Evolutionary conservation across 2,888 invertebrate species (phyloP), one percentile per base, ranked within the genome.

Genomic region (Gasteruption jaculator): DNA sequence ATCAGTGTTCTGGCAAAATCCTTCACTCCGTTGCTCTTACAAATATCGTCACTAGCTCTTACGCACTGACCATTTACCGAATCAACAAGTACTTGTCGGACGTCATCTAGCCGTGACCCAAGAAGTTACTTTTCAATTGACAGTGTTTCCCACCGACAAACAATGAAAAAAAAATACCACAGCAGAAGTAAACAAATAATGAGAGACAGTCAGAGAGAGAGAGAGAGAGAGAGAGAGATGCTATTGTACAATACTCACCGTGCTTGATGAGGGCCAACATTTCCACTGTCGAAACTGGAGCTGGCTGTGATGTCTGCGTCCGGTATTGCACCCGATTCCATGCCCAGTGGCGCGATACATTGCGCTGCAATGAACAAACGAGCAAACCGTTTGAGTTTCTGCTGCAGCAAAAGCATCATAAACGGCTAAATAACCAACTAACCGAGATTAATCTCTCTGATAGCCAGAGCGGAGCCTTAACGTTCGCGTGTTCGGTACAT

Each of bases 201-300:
- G 14, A 27, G 5, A n/a, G 24, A 22, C 21, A 32, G 16, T 31
- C 33, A 32, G 37, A 32, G 42, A 41, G 43, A 21, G 46, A 40
- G 42, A 49, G 42, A 34, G 45, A 38, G 41, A 34, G 46, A 41
- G 36, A 37, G 41, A 40, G 38, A 44, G 38, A 41, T 43, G 34
- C 35, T 30, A 33, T n/a, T 7, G n/a, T n/a, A n/a, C n/a, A n/a
- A 14, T 21, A 16, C 65, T 74, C 66, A 82, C 82, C 83, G 77
- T 52, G 79, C 81, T 58, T 79, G 76, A 54, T 77, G 75, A 20
- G 82, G 81, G 42, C 82, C 82, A 38, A 82, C 82, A 55, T 78
- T 80, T 49, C 76, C 76, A 54, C 74, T 70, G 65, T 82, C 81
- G 66, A 80, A 82, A 48, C 78, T 77, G 30, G 81, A 80, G 56